Percentiles rank a stretch among this genome's conserved stretches.
phyloP scores from a whole-genome alignment of 1,140 invertebrate genomes.

The Maniola jurtina region DNA sequence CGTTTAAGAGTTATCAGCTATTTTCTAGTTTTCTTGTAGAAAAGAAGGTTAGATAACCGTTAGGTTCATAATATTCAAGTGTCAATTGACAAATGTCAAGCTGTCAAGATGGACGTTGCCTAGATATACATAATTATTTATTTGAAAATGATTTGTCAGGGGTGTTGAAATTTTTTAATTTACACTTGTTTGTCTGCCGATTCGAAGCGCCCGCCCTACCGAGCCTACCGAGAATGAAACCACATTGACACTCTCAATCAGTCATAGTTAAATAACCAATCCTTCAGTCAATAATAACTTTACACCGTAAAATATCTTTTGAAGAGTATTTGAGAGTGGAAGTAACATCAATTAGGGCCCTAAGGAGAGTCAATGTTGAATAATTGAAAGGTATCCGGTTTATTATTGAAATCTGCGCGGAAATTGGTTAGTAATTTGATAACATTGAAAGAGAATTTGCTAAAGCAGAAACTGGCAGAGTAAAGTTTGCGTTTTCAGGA shows the following conservation, averaged over 20 bases:
- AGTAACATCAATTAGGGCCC: conserved; percentile 10
- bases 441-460: conserved; percentile 26
- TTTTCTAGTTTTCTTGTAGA: too few relatives aligned
- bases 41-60: too few relatives aligned
- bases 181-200: too few relatives aligned
- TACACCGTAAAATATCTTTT: neutral
- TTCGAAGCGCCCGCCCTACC: too few relatives aligned
- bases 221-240: neutral
- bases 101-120: too few relatives aligned
- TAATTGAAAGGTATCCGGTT: conserved; percentile 33
- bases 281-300: conserved; percentile 8
- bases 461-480: conserved; percentile 23
- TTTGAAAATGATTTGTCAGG: too few relatives aligned
- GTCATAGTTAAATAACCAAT: neutral
- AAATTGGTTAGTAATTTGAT: conserved; percentile 26
- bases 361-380: conserved; percentile 26
- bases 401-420: conserved; percentile 22
- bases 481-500: conserved; percentile 17
- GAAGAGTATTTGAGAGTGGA: conserved; percentile 7
- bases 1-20: too few relatives aligned
- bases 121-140: too few relatives aligned
- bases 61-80: too few relatives aligned
- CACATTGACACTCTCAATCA: neutral
- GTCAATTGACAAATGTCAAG: too few relatives aligned
- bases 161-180: too few relatives aligned